These are phyloP conservation scores for Eurytemora carolleeae DNA, from an alignment of 1,140 invertebrate genomes.

Conservation along the genomic window DNA sequence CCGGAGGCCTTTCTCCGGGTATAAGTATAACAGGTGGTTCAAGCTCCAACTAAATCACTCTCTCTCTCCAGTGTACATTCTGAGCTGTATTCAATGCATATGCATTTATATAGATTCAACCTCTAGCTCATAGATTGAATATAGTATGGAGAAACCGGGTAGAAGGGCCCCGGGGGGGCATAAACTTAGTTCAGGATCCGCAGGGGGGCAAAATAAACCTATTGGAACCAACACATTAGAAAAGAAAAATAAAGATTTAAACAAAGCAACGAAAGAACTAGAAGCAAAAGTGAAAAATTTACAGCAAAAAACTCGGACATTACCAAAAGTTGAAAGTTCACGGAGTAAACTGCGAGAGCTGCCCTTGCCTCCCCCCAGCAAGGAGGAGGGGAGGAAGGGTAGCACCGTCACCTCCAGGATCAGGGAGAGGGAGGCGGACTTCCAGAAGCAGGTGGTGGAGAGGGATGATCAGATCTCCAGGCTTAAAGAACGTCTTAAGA, in stretches of 20 bases:
- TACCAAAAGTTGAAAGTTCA: background rate
- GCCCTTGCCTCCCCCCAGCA: background rate
- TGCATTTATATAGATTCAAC: too few species aligned
- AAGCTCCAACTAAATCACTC: too few species aligned
- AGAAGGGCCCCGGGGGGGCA: too few species aligned
- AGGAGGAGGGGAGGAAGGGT: background rate
- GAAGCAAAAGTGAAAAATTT: slow-evolving; percentile 14
- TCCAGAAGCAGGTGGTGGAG: slow-evolving; percentile 26
- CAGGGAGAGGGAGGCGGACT: slow-evolving; percentile 23
- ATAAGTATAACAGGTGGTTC: too few species aligned
- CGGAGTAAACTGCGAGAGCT: slow-evolving; percentile 8
- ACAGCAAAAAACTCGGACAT: slow-evolving; percentile 1
- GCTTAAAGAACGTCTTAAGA: slow-evolving; percentile 26
- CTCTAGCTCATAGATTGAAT: too few species aligned
- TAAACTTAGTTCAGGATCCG: too few species aligned
- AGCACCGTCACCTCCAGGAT: slow-evolving; percentile 12
- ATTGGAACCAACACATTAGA: slow-evolving; percentile 6
- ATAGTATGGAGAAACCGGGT: too few species aligned
- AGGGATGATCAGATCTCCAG: slow-evolving; percentile 28
- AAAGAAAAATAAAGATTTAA: slow-evolving; percentile 12
- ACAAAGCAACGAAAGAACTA: slow-evolving; percentile 10
- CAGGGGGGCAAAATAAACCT: too few species aligned
- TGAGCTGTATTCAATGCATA: too few species aligned
- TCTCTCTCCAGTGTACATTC: too few species aligned
- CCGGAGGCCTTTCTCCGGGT: too few species aligned